Base-by-base conservation (phyloP, 2,797 vertebrate genomes). In the Halcyon smyrnensis region DNA sequence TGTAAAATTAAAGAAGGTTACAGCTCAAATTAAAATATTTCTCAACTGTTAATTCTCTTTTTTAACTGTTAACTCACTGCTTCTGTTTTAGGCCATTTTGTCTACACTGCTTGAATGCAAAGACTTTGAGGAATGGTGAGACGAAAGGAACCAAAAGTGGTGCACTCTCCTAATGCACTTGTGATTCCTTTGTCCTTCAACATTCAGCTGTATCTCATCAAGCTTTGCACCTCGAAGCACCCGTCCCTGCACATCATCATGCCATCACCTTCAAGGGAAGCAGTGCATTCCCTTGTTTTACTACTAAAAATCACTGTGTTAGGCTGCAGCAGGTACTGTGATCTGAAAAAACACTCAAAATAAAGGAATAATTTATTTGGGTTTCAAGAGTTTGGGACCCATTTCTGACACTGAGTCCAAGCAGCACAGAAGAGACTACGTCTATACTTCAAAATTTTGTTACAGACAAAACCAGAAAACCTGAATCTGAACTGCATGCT, bases 371-470 rank as follows among this genome's bases (percentile, higher is more conserved):
- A 5, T 12, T 39, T 30, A 12, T 53, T 63, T 34, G 56, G 8
- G 11, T 36, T 90, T 10, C 15, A 69, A 48, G 39, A 69, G 8
- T 53, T 83, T 37, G 5, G 16, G 23, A 34, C 20, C 14, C 27
- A 6, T 67, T 88, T 54, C 46, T 78, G 27, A n/a, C 32, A 8
- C 14, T 30, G 41, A 65, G 34, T 19, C 7, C 16, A 23, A 54
- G 5, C 11, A 10, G 12, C 9, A 64, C 15, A 41, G 14, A 36
- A 53, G 27, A 84, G 4, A 2, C 9, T 63, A 14, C 0, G 1
- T 25, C 25, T 70, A 7, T 25, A 30, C 6, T 28, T 45, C 41
- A 20, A 46, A 63, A 64, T 21, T 46, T 27, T 69, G 25, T 67
- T 62, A 50, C 12, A 54, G 24, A 37, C 36, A 65, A 43, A 70